A percentile compares a stretch with the other conserved stretches of the same genome.
phyloP scores from a whole-genome alignment of 2,888 invertebrate species.

The Plutella xylostella region DNA sequence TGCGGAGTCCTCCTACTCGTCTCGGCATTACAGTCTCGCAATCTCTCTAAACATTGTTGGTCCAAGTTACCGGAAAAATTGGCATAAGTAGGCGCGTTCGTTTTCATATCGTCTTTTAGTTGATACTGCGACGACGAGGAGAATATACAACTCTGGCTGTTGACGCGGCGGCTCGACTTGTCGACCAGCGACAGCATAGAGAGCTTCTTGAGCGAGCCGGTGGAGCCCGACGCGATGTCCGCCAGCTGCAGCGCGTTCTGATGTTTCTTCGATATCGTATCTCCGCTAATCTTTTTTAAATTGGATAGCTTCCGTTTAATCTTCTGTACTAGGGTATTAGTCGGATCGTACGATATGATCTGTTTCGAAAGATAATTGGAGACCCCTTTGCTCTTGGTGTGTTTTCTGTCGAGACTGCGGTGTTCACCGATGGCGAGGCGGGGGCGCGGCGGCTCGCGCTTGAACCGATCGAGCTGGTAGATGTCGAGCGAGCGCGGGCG shows the following conservation, averaged over 20 bases:
- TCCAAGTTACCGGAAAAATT: constrained; percentile 64
- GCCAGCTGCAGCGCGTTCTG: constrained; percentile 60
- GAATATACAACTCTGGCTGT: constrained; percentile 59
- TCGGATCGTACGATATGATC: constrained; percentile 59
- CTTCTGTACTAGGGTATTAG: constrained; percentile 60
- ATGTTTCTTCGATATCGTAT: constrained; percentile 57
- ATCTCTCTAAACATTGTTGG: constrained; percentile 56
- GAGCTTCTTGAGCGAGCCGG: constrained; percentile 55
- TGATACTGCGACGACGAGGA: constrained; percentile 43
- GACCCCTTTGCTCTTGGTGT: constrained; percentile 58
- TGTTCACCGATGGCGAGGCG: constrained; percentile 47
- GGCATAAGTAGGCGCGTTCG: constrained; percentile 49
- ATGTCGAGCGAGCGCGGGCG: constrained; percentile 56
- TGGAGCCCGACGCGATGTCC: constrained; percentile 58
- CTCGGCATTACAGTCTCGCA: constrained; percentile 45
- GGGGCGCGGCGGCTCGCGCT: constrained; percentile 42
- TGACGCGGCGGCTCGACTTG: constrained; percentile 52
- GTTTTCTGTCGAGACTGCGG: constrained; percentile 61
- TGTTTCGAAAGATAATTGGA: constrained; percentile 64
- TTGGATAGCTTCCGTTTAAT: constrained; percentile 63
- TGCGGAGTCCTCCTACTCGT: constrained; percentile 31
- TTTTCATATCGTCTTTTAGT: constrained; percentile 49
- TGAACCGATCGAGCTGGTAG: constrained; percentile 58
- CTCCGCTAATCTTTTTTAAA: constrained; percentile 61
- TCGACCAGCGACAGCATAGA: constrained; percentile 59